Conservation (phyloP, 2,888 invertebrate species). For the Rhingia rostrata region DNA sequence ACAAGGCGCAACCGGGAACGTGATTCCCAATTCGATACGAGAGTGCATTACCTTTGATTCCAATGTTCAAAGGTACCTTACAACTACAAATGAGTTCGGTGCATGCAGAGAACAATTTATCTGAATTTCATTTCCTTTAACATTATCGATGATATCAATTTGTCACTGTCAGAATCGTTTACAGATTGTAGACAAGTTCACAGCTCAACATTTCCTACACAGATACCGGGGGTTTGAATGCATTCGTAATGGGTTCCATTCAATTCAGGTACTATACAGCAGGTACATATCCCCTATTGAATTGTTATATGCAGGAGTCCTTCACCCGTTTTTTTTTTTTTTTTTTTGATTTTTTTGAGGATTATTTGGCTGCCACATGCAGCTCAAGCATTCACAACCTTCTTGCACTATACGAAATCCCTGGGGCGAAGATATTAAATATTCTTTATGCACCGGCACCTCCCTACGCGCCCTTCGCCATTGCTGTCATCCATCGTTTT, state of each 20-base stretch:
- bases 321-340: conserved; percentile 40
- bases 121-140: conserved; percentile 41
- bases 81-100: conserved; percentile 6
- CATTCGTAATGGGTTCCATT: conserved; percentile 39
- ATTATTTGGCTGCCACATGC: conserved; percentile 27
- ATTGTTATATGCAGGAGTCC: conserved; percentile 53
- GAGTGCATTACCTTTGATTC: conserved; percentile 21
- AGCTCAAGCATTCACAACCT: conserved; percentile 32
- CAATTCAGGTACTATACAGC: conserved; percentile 28
- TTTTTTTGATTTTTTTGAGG: neutral
- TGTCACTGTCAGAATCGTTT: conserved; percentile 61
- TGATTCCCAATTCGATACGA: conserved; percentile 32
- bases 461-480: neutral
- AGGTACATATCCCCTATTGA: conserved; percentile 26
- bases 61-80: neutral
- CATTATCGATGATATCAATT: conserved; percentile 59
- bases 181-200: conserved; percentile 34
- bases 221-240: conserved; percentile 3
- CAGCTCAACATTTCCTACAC: conserved; percentile 16
- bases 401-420: conserved; percentile 2
- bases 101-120: conserved; percentile 43
- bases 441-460: conserved; percentile 33
- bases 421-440: conserved; percentile 35
- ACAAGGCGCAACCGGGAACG: conserved; percentile 19
- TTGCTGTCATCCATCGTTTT: conserved; percentile 3